Conservation (phyloP, 2,113 vertebrate genomes). For the Pluvialis apricaria region DNA sequence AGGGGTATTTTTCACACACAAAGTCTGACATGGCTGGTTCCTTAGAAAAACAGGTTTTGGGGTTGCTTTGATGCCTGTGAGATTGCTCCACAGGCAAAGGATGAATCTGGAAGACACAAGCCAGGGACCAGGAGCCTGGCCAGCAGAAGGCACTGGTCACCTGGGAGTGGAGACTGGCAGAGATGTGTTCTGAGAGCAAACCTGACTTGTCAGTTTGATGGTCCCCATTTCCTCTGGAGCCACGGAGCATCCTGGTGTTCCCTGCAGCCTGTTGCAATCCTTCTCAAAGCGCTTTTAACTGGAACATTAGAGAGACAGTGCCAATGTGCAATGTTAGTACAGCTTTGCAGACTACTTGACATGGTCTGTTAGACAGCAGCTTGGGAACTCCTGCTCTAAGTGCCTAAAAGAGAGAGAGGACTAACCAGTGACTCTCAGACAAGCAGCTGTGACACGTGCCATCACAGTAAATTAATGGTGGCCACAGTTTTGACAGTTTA, state of each 20-base stretch:
- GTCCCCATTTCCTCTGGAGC: neutral
- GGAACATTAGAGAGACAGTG: neutral
- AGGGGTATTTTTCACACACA: neutral
- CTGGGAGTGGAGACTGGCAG: neutral
- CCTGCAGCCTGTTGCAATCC: neutral
- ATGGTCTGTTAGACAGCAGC: neutral
- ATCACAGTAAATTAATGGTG: neutral
- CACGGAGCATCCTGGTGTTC: neutral
- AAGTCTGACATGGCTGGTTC: neutral
- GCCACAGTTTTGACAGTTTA: neutral
- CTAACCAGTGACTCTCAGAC: neutral
- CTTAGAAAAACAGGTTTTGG: neutral
- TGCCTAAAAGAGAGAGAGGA: neutral
- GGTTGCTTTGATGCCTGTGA: neutral
- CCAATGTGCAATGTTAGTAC: accelerated
- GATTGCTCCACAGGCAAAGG: neutral
- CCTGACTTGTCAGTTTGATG: neutral
- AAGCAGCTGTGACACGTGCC: neutral
- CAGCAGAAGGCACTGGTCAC: neutral
- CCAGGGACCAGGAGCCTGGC: neutral
- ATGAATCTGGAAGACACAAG: neutral
- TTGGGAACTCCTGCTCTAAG: neutral
- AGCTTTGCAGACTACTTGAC: neutral
- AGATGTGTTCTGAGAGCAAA: neutral
- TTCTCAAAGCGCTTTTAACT: neutral